A percentile compares a stretch with the other conserved stretches of the same genome.
Evolutionary conservation across 2,888 invertebrate species (phyloP).

Genomic region (Cataglyphis cursor): DNA sequence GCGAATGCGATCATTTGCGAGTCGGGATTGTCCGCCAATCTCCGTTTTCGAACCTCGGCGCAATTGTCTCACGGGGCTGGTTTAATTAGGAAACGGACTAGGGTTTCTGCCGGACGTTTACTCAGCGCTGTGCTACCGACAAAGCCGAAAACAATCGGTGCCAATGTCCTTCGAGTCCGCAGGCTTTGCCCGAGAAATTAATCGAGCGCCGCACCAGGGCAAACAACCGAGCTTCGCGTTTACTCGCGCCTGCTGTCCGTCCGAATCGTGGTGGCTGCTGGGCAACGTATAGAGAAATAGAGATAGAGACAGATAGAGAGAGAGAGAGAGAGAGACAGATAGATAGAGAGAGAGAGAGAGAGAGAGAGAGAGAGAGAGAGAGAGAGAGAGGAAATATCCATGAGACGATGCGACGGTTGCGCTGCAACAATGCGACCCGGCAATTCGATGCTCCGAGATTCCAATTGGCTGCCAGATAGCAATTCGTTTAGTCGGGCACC

Average conservation of each 20-base stretch:
- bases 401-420: conserved; percentile 47
- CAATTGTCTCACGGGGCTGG: conserved; percentile 57
- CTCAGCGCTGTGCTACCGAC: conserved; percentile 68
- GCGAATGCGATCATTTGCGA: conserved; percentile 19
- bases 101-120: conserved; percentile 64
- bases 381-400: conserved; percentile 12
- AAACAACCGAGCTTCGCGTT: conserved; percentile 70
- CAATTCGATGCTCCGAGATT: conserved; percentile 60
- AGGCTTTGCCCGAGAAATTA: conserved; percentile 75
- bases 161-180: conserved; percentile 72
- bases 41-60: conserved; percentile 32
- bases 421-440: conserved; percentile 64
- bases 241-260: conserved; percentile 56
- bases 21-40: conserved; percentile 12
- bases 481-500: conserved; percentile 60
- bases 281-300: background rate
- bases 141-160: conserved; percentile 74
- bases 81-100: conserved; percentile 70
- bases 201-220: conserved; percentile 68
- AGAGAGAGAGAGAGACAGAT: background rate
- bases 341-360: background rate
- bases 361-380: background rate
- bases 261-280: conserved; percentile 41
- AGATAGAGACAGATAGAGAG: background rate
- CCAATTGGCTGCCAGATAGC: conserved; percentile 68